A percentile compares a stretch with the other conserved stretches of the same genome.
Conservation (phyloP, 1,140 invertebrate species). For the Drosophila fuyamai region DNA sequence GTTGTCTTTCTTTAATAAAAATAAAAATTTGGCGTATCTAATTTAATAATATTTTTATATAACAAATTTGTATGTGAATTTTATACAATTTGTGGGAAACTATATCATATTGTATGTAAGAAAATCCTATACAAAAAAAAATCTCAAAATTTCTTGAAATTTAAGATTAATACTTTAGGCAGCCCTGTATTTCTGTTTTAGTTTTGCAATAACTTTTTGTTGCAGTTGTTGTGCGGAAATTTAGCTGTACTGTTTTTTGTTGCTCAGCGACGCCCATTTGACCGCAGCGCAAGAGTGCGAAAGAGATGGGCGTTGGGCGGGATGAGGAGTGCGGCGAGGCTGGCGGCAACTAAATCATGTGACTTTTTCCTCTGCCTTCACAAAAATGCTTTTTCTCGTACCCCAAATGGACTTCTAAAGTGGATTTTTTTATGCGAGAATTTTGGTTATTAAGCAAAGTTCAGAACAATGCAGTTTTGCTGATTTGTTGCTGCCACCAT, state of each 20-base stretch:
- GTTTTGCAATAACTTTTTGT: conserved; percentile 62
- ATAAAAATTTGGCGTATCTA: no score
- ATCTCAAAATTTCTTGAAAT: no score
- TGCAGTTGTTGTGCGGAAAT: conserved; percentile 62
- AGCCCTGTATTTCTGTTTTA: conserved; percentile 42
- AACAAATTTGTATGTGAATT: no score
- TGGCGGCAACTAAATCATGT: conserved; percentile 73
- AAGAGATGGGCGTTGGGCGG: conserved; percentile 3
- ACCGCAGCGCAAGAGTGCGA: conserved; percentile 26
- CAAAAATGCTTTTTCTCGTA: conserved; percentile 27
- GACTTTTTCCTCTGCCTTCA: conserved; percentile 58
- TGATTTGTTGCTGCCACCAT: conserved; percentile 36
- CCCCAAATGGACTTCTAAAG: conserved; percentile 37
- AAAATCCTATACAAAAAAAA: no score
- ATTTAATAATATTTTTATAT: no score
- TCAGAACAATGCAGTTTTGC: conserved; percentile 72
- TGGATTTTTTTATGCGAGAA: conserved; percentile 64
- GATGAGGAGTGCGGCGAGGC: conserved; percentile 1
- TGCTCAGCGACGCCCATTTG: conserved; percentile 14
- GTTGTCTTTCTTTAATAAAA: no score
- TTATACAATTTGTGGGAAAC: no score
- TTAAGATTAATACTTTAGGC: background rate
- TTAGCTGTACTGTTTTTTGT: conserved; percentile 52
- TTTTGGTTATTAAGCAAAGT: conserved; percentile 67
- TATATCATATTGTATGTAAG: no score